Conservation (phyloP, 2,797 vertebrate species). For the Coreius guichenoti region DNA sequence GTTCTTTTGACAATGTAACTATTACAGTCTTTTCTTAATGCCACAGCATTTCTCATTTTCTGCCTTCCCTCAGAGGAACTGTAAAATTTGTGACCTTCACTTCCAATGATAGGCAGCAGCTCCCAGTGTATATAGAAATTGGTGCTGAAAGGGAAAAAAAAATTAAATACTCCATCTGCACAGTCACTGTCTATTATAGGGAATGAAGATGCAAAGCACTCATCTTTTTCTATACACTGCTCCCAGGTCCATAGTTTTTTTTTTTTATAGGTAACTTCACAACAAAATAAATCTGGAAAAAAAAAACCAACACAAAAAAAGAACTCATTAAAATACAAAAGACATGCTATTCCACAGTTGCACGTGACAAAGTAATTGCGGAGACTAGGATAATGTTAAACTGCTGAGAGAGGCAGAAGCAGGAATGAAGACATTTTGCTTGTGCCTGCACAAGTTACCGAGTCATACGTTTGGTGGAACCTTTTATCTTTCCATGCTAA, state of each 20-base stretch:
- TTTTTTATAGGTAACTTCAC: neutral
- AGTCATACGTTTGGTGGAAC: constrained; percentile 46
- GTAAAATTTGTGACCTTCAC: constrained; percentile 35
- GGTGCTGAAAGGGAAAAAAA: neutral
- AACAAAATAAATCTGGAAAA: neutral
- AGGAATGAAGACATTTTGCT: constrained; percentile 51
- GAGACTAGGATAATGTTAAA: constrained; percentile 39
- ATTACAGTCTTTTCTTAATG: constrained; percentile 40
- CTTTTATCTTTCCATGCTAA: constrained; percentile 51
- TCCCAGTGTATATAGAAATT: constrained; percentile 1
- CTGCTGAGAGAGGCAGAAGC: constrained; percentile 51
- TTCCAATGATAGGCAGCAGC: neutral
- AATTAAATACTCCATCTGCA: neutral
- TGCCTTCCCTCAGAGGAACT: constrained; percentile 1
- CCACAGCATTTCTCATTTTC: neutral
- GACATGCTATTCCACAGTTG: constrained; percentile 7
- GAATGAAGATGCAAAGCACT: neutral
- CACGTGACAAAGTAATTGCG: constrained; percentile 40
- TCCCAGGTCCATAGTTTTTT: neutral
- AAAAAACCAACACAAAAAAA: neutral
- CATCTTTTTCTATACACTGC: neutral
- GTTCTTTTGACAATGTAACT: constrained; percentile 34
- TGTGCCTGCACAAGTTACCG: constrained; percentile 48
- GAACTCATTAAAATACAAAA: constrained; percentile 26
- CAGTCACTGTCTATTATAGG: neutral